Percentiles rank a stretch among this genome's conserved stretches.
Evolutionary conservation across 2,888 invertebrate species (phyloP).

Genomic region (Dryomyza anilis): DNA sequence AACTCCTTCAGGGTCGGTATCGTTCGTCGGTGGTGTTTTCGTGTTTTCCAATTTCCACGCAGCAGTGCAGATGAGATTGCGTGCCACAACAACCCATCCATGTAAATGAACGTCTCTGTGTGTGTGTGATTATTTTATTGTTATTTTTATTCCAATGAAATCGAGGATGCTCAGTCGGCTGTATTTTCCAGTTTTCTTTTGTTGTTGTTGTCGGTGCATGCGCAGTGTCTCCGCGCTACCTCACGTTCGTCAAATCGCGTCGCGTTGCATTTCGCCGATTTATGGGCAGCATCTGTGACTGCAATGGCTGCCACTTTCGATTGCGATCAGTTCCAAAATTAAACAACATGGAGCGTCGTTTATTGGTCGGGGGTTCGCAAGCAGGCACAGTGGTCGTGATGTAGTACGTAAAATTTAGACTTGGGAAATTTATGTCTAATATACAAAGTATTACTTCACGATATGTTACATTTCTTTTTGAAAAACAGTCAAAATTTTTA

Average conservation of each 20-base stretch:
- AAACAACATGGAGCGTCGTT: no score
- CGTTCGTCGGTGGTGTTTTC: conserved; percentile 7
- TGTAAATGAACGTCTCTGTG: conserved; percentile 20
- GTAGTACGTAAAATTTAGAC: no score
- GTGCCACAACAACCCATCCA: conserved; percentile 5
- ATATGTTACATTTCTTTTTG: no score
- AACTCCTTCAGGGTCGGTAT: no score
- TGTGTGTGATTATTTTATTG: conserved; percentile 15
- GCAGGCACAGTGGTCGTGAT: no score
- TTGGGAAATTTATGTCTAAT: no score
- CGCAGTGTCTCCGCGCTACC: background rate
- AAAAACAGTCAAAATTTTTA: no score
- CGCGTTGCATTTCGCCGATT: background rate
- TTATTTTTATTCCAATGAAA: conserved; percentile 18
- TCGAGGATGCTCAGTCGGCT: background rate
- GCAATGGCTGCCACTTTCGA: conserved; percentile 1
- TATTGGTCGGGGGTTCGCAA: no score
- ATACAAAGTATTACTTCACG: no score
- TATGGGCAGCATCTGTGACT: background rate
- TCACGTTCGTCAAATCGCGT: background rate
- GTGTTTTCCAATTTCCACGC: background rate
- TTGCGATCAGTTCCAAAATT: no score
- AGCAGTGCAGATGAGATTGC: conserved; percentile 28
- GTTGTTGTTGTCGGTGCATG: conserved; percentile 5
- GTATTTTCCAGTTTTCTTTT: background rate